Base-by-base conservation (phyloP, 2,797 vertebrate species). In the Acanthurus lineatus region DNA sequence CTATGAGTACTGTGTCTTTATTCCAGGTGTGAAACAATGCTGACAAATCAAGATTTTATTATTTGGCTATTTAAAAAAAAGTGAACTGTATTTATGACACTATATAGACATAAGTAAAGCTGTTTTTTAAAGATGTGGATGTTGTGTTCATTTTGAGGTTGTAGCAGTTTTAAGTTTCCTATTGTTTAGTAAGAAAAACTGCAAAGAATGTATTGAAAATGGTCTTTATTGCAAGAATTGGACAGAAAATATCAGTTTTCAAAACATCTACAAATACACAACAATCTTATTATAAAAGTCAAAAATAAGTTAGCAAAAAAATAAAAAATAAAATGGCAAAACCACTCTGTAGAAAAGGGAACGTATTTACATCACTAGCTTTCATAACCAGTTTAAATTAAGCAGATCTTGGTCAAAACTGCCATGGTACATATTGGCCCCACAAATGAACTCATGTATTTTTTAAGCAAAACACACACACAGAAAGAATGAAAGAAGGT, bases 241-340 rank as follows among this genome's bases (percentile, higher is more conserved):
- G 79, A 88, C 83, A 79, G 86, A 85, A 94, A 90, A 89, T 88
- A 89, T 91, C 67, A 88, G 82, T 81, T 91, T 91, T 85, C 64
- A 73, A 61, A 93, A 92, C 86, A 91, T 94, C 90, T 95, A 94
- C 90, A 95, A 95, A 96, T 94, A 96, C 96, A 96, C 96, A 96
- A 96, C 93, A 96, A 97, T 97, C 90, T 96, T 96, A 96, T 97
- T 95, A 91, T 96, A 96, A 97, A 97, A 96, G 93, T 95, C 95
- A 94, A 96, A 93, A 99, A 99, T 98, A 99, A 99, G 92, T 99
- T 98, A 99, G 96, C 87, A 35, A 93, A 93, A 96, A 96, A 96
- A 96, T 95, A 96, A 87, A 94, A 95, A 95, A 94, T 95, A 96
- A 96, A 96, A 95, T 95, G 90, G 93, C 95, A 97, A 96, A 96